These are phyloP conservation scores for Apostichopus japonicus DNA, from an alignment of 35 echinoderm and acorn worm species.

Conservation along the genomic window DNA sequence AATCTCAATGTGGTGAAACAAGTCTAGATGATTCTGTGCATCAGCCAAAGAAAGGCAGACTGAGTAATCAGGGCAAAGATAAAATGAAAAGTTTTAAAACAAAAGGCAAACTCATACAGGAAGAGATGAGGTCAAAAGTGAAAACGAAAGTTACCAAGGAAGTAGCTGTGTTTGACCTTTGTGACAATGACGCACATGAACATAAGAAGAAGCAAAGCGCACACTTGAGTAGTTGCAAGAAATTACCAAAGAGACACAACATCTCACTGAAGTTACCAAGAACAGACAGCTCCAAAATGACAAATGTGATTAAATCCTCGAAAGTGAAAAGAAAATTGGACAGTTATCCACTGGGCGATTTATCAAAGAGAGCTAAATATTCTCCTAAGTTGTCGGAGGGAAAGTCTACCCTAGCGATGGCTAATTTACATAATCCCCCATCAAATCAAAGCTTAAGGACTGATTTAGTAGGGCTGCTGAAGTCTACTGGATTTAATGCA, in stretches of 20 bases:
- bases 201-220: not conserved
- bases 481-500: conserved; percentile 3
- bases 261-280: not conserved
- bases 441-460: conserved; percentile 20
- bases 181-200: not conserved
- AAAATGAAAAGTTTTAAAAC: not conserved
- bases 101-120: not conserved
- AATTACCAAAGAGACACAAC: not conserved
- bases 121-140: conserved; percentile 25
- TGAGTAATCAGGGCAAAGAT: not conserved
- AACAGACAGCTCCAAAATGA: not conserved
- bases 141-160: not conserved
- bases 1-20: too few relatives aligned
- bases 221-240: not conserved
- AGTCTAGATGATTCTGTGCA: too few relatives aligned
- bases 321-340: conserved; percentile 33
- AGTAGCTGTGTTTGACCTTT: conserved; percentile 20
- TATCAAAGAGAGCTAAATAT: not conserved
- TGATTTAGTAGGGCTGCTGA: not conserved
- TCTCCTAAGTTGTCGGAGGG: not conserved
- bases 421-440: conserved; percentile 49
- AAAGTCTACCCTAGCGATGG: not conserved
- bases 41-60: too few relatives aligned
- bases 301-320: conserved; percentile 1
- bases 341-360: not conserved